Conservation (phyloP, 2,797 vertebrate genomes). For the Atherinosoma microstoma region DNA sequence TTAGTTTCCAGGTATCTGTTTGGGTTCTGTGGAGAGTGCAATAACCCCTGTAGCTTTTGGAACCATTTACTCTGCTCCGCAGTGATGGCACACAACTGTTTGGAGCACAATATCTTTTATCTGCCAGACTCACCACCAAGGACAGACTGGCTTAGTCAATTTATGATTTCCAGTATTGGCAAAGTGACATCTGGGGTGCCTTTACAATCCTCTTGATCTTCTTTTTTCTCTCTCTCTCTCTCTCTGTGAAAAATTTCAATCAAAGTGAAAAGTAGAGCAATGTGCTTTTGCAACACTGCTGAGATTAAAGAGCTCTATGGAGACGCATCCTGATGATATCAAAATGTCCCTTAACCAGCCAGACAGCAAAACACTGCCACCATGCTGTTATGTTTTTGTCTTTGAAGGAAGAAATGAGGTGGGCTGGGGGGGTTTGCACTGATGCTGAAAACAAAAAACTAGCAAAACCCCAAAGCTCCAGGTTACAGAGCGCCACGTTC, state of each 20-base stretch:
- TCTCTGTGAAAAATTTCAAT: constrained; percentile 32
- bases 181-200: constrained; percentile 14
- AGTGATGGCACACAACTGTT: constrained; percentile 13
- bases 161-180: constrained; percentile 49
- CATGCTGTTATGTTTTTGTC: constrained; percentile 36
- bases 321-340: constrained; percentile 39
- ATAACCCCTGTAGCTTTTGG: constrained; percentile 60
- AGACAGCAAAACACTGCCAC: constrained; percentile 26
- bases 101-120: constrained; percentile 26
- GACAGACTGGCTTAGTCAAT: constrained; percentile 48
- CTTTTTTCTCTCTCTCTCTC: constrained; percentile 18
- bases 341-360: constrained; percentile 41
- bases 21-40: constrained; percentile 57
- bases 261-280: constrained; percentile 36
- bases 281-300: constrained; percentile 21
- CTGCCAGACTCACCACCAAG: constrained; percentile 46
- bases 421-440: background rate
- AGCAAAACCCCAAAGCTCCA: constrained; percentile 53
- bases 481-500: constrained; percentile 75
- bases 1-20: constrained; percentile 69
- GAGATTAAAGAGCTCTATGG: constrained; percentile 42
- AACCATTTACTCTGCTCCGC: constrained; percentile 62
- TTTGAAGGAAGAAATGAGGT: constrained; percentile 43
- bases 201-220: constrained; percentile 36
- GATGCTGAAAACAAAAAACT: constrained; percentile 36